Base-by-base conservation (phyloP, 2,888 invertebrate genomes). In the Hemithea aestivaria region DNA sequence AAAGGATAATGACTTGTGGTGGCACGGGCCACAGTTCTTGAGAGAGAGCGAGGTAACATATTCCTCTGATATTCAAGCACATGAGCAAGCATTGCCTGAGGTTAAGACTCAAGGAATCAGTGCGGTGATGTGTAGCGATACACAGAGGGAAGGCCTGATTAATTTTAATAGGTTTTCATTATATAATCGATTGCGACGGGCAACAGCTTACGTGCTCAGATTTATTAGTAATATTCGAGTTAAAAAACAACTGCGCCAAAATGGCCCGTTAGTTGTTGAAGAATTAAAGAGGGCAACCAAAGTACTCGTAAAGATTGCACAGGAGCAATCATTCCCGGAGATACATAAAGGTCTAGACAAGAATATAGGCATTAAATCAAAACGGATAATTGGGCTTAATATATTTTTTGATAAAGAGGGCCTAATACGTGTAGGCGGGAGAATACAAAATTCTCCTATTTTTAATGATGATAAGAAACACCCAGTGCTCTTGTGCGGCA, bases 381-480 rank as follows among this genome's bases (percentile, higher is more conserved):
- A 16, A 16, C 2, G 16, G 5, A 16, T 16, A 16, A 16, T 16
- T 5, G 16, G 16, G 2, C 16, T 16, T 2, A 16, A 16, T 16
- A 5, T 16, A 5, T 16, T 16, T 16, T 5, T 16, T 5, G 44
- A 40, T n/a, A n/a, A 27, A 7, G n/a, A 33, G 11, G 9, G 20
- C 4, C 7, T 44, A 20, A 32, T 40, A 7, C 9, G 44, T 7
- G 40, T 40, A 2, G 44, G 44, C 22, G 44, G 44, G 11, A 11
- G 40, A 11, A 11, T 45, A 1, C 2, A 5, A 2, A 26, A 43
- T 10, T 37, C 37, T 2, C 3, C 8, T n/a, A 2, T 29, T 10
- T 47, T 35, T 20, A n/a, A 12, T 20, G 38, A 32, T 24, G 27
- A 49, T 10, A 39, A 43, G 11, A 38, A 38, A 24, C 35, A 37